These are phyloP conservation scores for Hemaris fuciformis DNA, from an alignment of 2,888 invertebrate species.

Conservation along the genomic window DNA sequence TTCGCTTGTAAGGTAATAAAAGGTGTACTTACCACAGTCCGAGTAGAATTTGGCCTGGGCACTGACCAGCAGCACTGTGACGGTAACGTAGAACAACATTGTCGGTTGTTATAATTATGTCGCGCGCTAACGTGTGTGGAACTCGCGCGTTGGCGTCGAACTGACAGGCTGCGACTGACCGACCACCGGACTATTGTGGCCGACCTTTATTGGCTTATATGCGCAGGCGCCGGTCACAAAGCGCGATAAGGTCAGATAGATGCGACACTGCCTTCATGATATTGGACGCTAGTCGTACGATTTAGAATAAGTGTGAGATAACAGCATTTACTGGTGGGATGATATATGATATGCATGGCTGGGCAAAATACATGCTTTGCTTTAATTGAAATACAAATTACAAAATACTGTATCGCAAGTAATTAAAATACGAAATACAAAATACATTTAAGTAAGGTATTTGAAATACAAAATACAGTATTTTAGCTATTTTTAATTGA, in stretches of 20 bases:
- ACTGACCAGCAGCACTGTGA: conserved; percentile 58
- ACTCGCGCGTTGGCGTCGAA: conserved; percentile 63
- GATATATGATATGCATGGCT: too few species aligned
- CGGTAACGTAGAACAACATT: conserved; percentile 60
- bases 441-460: too few species aligned
- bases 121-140: conserved; percentile 69
- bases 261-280: not conserved
- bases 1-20: conserved; percentile 11
- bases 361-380: too few species aligned
- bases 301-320: too few species aligned
- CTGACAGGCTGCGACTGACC: conserved; percentile 41
- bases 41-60: conserved; percentile 69
- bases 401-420: too few species aligned
- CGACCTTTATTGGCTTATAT: conserved; percentile 71
- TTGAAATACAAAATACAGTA: too few species aligned
- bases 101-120: conserved; percentile 30
- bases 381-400: too few species aligned
- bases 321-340: too few species aligned
- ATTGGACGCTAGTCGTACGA: not conserved
- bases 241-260: conserved; percentile 27
- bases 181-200: conserved; percentile 39
- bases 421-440: too few species aligned
- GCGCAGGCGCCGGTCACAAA: conserved; percentile 70
- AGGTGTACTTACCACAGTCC: conserved; percentile 64
- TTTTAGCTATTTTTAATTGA: too few species aligned